Evolutionary conservation across 2,888 invertebrate genomes (phyloP).

Genomic region (Athalia cordata): DNA sequence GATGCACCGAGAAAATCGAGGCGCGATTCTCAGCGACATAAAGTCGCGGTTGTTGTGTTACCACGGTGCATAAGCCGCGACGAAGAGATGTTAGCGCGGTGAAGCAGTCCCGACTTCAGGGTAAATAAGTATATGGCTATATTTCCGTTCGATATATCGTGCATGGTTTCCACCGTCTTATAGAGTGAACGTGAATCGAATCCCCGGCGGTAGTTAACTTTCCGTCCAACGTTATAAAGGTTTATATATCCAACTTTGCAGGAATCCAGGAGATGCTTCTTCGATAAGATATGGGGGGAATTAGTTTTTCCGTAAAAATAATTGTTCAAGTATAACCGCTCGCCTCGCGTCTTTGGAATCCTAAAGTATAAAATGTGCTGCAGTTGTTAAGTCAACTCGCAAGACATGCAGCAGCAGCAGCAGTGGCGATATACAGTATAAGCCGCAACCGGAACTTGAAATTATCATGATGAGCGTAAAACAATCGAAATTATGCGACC

Average conservation of each 20-base stretch:
- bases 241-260: too few relatives aligned
- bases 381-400: constrained; percentile 30
- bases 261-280: constrained; percentile 13
- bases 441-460: too few relatives aligned
- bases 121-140: background rate
- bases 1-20: background rate
- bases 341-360: constrained; percentile 11
- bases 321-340: background rate
- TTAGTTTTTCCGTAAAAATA: constrained; percentile 26
- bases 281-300: constrained; percentile 22
- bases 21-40: constrained; percentile 1
- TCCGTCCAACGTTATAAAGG: background rate
- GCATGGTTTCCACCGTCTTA: background rate
- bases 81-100: constrained; percentile 2
- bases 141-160: constrained; percentile 28
- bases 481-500: constrained; percentile 22
- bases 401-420: background rate
- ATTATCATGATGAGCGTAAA: background rate
- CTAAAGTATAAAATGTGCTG: background rate
- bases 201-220: constrained; percentile 25
- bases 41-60: background rate
- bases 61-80: background rate
- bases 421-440: background rate
- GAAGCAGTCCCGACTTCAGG: background rate
- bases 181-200: background rate